Percentiles rank a stretch among this genome's conserved stretches.
These are phyloP conservation scores for Atlantisia rogersi DNA, from an alignment of 2,113 vertebrate genomes.

Conservation along the genomic window DNA sequence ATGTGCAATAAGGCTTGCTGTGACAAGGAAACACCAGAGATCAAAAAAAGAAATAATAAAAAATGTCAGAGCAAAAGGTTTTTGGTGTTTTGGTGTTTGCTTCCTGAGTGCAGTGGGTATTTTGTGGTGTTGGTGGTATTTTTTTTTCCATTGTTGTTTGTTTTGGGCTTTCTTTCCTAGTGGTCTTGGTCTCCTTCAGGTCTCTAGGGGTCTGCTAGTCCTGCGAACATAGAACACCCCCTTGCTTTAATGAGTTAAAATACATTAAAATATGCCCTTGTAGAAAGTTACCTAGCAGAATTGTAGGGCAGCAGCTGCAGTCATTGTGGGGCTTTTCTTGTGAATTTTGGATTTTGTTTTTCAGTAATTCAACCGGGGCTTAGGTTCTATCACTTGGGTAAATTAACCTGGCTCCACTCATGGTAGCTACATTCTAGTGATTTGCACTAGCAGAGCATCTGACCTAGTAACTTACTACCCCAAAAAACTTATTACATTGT, in stretches of 20 bases:
- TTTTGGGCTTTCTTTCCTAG: neutral
- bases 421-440: neutral
- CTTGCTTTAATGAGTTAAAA: neutral
- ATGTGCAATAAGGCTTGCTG: neutral
- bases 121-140: neutral
- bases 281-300: neutral
- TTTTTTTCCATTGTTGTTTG: neutral
- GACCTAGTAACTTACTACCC: neutral
- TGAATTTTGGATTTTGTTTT: neutral
- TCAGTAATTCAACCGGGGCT: neutral
- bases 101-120: neutral
- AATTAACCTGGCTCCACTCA: neutral
- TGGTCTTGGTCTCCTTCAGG: neutral
- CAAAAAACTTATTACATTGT: neutral
- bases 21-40: neutral
- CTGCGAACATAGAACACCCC: rapidly evolving
- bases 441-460: neutral
- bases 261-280: neutral
- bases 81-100: neutral
- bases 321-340: neutral
- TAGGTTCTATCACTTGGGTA: neutral
- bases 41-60: neutral
- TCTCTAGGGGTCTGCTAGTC: neutral
- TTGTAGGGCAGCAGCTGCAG: neutral
- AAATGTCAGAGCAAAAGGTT: neutral